Evolutionary conservation across 2,888 invertebrate genomes (phyloP).

Genomic region (Nycteola revayana): DNA sequence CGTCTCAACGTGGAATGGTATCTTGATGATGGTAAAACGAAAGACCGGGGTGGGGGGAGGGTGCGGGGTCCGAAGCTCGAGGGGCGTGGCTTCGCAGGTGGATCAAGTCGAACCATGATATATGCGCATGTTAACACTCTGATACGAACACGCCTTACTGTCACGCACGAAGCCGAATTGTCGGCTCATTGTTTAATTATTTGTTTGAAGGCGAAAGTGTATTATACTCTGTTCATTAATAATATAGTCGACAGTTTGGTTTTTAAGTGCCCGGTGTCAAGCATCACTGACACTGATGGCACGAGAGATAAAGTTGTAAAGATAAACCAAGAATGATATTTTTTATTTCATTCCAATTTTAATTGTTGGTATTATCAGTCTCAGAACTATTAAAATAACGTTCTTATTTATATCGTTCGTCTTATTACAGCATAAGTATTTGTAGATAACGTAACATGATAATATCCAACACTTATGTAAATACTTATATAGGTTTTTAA

Average conservation of each 20-base stretch:
- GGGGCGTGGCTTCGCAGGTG: slow-evolving; percentile 73
- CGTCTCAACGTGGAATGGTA: slow-evolving; percentile 67
- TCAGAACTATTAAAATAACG: too few relatives aligned
- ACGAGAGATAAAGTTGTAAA: slow-evolving; percentile 46
- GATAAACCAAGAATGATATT: slow-evolving; percentile 33
- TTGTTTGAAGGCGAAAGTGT: slow-evolving; percentile 57
- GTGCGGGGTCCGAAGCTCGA: slow-evolving; percentile 36
- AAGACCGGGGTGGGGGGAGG: slow-evolving; percentile 49
- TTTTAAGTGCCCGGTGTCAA: slow-evolving; percentile 33
- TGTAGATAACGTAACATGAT: too few relatives aligned
- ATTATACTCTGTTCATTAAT: slow-evolving; percentile 46
- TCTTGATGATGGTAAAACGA: slow-evolving; percentile 63
- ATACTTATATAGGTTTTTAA: too few relatives aligned
- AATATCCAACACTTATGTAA: too few relatives aligned
- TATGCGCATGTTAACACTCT: slow-evolving; percentile 76
- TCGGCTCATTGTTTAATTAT: slow-evolving; percentile 54
- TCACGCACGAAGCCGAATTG: slow-evolving; percentile 56
- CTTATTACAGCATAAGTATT: too few relatives aligned
- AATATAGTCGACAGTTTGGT: slow-evolving; percentile 37
- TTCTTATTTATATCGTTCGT: too few relatives aligned
- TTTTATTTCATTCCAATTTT: slow-evolving; percentile 27
- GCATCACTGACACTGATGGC: slow-evolving; percentile 40
- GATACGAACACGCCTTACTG: slow-evolving; percentile 72
- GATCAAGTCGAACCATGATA: slow-evolving; percentile 69
- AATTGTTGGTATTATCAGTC: slow-evolving; percentile 23